Percentiles rank a stretch among this genome's conserved stretches.
Conservation (phyloP, 1,140 invertebrate species). For the Limonius californicus region DNA sequence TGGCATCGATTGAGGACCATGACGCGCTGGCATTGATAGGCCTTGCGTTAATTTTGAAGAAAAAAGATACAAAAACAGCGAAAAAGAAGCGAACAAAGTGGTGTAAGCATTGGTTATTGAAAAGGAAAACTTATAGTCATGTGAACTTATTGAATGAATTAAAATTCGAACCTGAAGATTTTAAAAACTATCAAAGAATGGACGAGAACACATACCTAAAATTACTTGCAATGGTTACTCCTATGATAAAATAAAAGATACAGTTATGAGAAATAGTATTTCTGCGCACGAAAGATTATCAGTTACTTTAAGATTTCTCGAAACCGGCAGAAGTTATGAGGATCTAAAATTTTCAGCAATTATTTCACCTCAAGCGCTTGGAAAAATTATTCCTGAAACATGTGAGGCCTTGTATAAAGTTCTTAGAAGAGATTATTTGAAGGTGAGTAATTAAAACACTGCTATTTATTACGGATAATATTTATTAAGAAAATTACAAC, state of each 20-base stretch:
- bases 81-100: constrained; percentile 1
- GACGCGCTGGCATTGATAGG: background rate
- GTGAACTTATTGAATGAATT: constrained; percentile 36
- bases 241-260: background rate
- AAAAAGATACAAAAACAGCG: background rate
- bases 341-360: constrained; percentile 38
- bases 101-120: constrained; percentile 11
- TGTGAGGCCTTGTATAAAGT: constrained; percentile 31
- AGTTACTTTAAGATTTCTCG: too few species aligned
- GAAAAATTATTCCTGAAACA: constrained; percentile 36
- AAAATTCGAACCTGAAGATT: constrained; percentile 31
- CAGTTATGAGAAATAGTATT: too few species aligned
- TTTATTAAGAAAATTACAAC: too few species aligned
- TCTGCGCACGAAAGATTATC: constrained; percentile 35
- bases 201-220: background rate
- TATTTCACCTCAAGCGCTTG: constrained; percentile 34
- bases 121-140: constrained; percentile 24
- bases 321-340: constrained; percentile 29
- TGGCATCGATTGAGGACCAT: background rate
- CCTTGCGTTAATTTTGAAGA: constrained; percentile 6
- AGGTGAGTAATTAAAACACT: background rate
- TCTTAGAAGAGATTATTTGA: constrained; percentile 8
- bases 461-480: too few species aligned
- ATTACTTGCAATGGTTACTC: background rate
- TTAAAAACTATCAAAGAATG: constrained; percentile 39